phyloP scores from a whole-genome alignment of 2,113 vertebrate genomes.

The Garra rufa region DNA sequence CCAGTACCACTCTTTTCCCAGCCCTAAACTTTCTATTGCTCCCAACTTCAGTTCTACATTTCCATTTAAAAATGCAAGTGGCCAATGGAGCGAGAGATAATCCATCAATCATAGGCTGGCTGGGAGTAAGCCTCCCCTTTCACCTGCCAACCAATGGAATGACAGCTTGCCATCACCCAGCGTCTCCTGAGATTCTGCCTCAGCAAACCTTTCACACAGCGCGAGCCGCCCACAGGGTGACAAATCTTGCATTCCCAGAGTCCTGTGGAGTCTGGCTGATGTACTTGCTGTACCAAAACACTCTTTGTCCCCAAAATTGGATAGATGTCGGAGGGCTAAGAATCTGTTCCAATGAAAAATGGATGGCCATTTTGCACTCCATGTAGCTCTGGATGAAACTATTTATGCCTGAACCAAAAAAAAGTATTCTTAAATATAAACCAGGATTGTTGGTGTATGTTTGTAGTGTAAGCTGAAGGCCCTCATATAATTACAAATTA shows the following conservation, averaged over 20 bases:
- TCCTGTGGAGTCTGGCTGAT: slow-evolving; percentile 43
- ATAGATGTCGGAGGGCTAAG: slow-evolving; percentile 21
- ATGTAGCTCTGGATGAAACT: not conserved
- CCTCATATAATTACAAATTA: not conserved
- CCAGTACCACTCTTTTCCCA: slow-evolving; percentile 13
- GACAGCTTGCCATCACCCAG: slow-evolving; percentile 54
- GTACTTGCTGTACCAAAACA: slow-evolving; percentile 36
- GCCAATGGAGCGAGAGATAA: slow-evolving; percentile 56
- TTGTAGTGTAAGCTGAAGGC: not conserved
- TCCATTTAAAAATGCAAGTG: slow-evolving; percentile 60
- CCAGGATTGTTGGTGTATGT: not conserved
- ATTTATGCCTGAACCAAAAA: not conserved
- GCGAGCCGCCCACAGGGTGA: slow-evolving; percentile 48
- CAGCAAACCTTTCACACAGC: slow-evolving; percentile 54
- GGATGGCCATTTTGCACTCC: not conserved
- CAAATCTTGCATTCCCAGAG: slow-evolving; percentile 52
- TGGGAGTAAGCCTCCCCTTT: slow-evolving; percentile 45
- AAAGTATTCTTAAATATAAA: not conserved
- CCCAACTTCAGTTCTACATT: slow-evolving; percentile 41
- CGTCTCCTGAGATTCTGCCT: slow-evolving; percentile 50
- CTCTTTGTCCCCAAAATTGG: slow-evolving; percentile 35
- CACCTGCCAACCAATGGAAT: slow-evolving; percentile 57
- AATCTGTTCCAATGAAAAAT: slow-evolving; percentile 15
- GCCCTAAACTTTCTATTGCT: slow-evolving; percentile 5
- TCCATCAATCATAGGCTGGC: slow-evolving; percentile 67